Base-by-base conservation (phyloP, 2,113 vertebrate genomes). In the Nettapus auritus region DNA sequence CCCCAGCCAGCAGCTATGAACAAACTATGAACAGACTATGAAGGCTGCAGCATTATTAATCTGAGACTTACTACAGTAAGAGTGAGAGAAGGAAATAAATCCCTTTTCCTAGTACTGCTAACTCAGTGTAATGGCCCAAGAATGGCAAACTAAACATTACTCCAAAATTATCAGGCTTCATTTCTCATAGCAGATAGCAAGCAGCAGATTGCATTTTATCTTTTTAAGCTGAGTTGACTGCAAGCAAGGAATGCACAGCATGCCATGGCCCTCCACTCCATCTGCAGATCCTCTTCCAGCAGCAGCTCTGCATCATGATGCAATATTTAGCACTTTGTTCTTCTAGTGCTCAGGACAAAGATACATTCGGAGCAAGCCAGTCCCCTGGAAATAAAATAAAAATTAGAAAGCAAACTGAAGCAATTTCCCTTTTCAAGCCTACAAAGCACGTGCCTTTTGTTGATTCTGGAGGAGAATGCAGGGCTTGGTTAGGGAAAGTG, bases 141-240 rank as follows among this genome's bases (percentile, higher is more conserved):
- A 96, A 97, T 93, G 95, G 94, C 96, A 97, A 93, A 90, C 59
- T 95, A 95, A 96, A 93, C 82, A 96, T 87, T 96, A 56, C 77
- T 89, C 76, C 4, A 23, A 75, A 95, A 89, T 96, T 96, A 97
- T 93, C 93, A 70, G 84, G 81, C 80, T 93, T 94, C 93, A 93
- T 95, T 97, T 97, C 85, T 96, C 85, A 95, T 83, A 64, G 91
- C 0, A 0, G 79, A 95, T 87, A 85, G 90, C 89, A 90, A 88
- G 90, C 77, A 95, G 79, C 62, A 93, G 86, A 96, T 95, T 78
- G 78, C 56, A 63, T 78, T 96, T 97, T 95, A 96, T 97, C 96
- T 96, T 89, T 95, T 84, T 55, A 91, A 88, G 64, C 56, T 93
- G 88, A 96, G 76, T 84, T 85, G 94, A 89, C 93, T 67, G 85